Evolutionary conservation across 2,888 invertebrate genomes (phyloP).

Genomic region (Congeria kusceri): DNA sequence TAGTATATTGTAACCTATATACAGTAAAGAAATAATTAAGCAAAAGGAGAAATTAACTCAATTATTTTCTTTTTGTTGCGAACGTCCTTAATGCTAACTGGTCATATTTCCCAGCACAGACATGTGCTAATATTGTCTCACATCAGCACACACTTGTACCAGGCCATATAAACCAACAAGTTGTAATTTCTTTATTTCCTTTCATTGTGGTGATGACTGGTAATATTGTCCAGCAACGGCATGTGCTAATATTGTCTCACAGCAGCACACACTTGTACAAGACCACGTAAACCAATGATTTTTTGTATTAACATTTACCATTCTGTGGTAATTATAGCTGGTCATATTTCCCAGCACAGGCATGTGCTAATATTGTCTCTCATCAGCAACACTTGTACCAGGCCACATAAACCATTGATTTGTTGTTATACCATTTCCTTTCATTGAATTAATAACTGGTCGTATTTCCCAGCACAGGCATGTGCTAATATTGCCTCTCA

Average conservation of each 20-base stretch:
- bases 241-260: neutral
- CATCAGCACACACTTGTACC: no score
- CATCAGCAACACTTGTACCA: slow-evolving; percentile 18
- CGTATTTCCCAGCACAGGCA: slow-evolving; percentile 30
- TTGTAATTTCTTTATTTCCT: no score
- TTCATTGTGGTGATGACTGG: neutral
- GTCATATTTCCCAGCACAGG: slow-evolving; percentile 27
- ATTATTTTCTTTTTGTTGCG: no score
- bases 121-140: neutral
- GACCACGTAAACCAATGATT: neutral
- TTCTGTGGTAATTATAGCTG: neutral
- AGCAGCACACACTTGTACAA: neutral
- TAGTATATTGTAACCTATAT: no score
- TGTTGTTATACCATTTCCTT: no score
- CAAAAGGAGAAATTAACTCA: no score
- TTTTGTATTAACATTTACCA: slow-evolving; percentile 1
- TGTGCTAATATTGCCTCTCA: slow-evolving; percentile 19
- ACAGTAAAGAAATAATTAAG: no score
- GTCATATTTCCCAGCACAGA: slow-evolving; percentile 12
- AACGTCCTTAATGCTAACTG: no score
- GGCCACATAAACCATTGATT: slow-evolving; percentile 5
- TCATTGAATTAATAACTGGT: neutral
- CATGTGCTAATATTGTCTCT: slow-evolving; percentile 30
- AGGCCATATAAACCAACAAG: no score
- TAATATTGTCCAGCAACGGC: neutral